Evolutionary conservation across 2,113 vertebrate species (phyloP), one percentile per base, ranked within the genome.

Genomic region (Aspiorhynchus laticeps): DNA sequence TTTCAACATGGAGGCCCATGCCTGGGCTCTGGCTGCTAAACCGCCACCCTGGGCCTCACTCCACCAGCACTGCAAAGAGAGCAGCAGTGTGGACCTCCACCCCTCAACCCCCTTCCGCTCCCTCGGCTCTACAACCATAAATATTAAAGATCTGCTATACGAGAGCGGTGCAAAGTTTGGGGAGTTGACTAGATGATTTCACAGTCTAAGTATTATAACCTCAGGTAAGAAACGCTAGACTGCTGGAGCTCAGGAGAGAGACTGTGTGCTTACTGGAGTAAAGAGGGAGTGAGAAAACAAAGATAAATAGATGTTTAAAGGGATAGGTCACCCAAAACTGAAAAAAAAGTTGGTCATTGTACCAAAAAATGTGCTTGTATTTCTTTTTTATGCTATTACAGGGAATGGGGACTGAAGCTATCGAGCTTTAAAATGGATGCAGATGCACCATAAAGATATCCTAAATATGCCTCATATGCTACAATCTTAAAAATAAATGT

Each of bases 171-270:
- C 83, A 87, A 83, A 90, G 51, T 21, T n/a, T 14, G 71, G 46
- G 82, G 24, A 31, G 71, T 31, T 31, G 79, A 38, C 84, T 85
- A 87, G 92, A 93, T 95, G 95, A 96, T 95, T 96, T 96, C 94
- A 96, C 95, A 95, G 94, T 95, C 94, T 95, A 90, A 93, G 92
- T 95, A 95, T 96, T 95, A 95, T 95, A 95, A 96, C 94, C 94
- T 88, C 91, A 92, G 93, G 93, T 92, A 94, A 95, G 88, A 90
- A 93, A 93, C 91, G 90, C 91, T 91, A 92, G 86, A 90, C 92
- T 90, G 90, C 88, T 91, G 91, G 91, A 93, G 83, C 38, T 82
- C 15, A 65, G 41, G 12, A 38, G 86, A 90, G 86, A 88, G 90
- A 91, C 24, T 63, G 9, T 43, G 87, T 77, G 41, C 74, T 85